phyloP scores from a whole-genome alignment of 2,113 vertebrate genomes.

The Leuciscus idus region DNA sequence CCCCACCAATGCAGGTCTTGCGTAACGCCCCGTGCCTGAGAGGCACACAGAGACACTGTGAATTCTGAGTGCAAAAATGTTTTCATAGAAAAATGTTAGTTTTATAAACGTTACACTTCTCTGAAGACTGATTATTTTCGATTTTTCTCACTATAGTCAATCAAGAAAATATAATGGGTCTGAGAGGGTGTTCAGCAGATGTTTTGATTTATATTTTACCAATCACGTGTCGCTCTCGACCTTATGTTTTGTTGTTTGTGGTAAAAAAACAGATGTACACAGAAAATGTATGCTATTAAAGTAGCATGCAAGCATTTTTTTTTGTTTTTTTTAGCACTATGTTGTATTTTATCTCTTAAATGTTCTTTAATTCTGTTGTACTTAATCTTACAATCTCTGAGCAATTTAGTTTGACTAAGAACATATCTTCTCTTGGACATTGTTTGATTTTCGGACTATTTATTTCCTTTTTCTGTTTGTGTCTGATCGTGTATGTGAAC shows the following conservation, averaged over 20 bases:
- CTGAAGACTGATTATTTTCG: conserved; percentile 1
- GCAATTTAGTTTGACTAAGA: conserved; percentile 27
- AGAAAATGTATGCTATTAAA: conserved; percentile 15
- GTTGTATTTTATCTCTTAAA: neutral
- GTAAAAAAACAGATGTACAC: conserved; percentile 16
- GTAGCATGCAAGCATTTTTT: neutral
- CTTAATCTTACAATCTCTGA: neutral
- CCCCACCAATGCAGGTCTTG: conserved; percentile 57
- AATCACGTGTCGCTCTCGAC: neutral
- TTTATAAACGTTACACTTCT: conserved; percentile 35
- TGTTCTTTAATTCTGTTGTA: neutral
- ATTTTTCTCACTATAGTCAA: neutral
- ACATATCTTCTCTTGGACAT: conserved; percentile 8
- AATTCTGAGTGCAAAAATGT: conserved; percentile 52
- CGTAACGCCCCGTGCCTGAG: neutral
- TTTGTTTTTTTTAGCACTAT: conserved; percentile 26
- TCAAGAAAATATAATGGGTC: neutral
- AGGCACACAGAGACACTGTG: neutral
- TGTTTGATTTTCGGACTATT: conserved; percentile 2
- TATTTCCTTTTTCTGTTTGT: conserved; percentile 35
- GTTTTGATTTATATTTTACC: neutral
- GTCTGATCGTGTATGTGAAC: conserved; percentile 25
- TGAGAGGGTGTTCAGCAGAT: neutral
- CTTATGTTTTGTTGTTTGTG: conserved; percentile 25
- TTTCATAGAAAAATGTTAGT: conserved; percentile 48